Conservation (phyloP, 92 coral and sea anemone genomes). For the Anthopleura xanthogrammica region DNA sequence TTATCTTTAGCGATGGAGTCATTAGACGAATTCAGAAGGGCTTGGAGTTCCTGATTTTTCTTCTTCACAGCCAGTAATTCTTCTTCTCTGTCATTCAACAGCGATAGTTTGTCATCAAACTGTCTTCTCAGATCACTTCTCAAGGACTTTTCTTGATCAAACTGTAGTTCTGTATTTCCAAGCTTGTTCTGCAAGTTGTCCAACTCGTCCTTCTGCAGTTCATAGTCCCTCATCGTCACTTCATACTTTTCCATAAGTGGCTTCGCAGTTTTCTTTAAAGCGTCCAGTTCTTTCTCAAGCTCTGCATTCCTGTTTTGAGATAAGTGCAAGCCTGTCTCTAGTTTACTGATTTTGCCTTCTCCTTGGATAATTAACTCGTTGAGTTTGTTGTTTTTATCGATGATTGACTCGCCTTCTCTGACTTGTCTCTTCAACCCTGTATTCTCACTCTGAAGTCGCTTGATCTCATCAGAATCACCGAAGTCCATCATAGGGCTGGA, state of each 20-base stretch:
- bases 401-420: slow-evolving; percentile 44
- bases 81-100: slow-evolving; percentile 58
- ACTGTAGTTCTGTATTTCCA: slow-evolving; percentile 63
- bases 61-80: slow-evolving; percentile 64
- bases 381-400: slow-evolving; percentile 56
- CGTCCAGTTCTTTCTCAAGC: slow-evolving; percentile 61
- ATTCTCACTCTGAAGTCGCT: slow-evolving; percentile 64
- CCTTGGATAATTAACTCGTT: slow-evolving; percentile 57
- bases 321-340: slow-evolving; percentile 48
- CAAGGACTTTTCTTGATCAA: slow-evolving; percentile 58
- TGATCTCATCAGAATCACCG: slow-evolving; percentile 67
- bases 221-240: slow-evolving; percentile 54
- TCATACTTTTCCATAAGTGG: slow-evolving; percentile 64
- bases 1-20: slow-evolving; percentile 69
- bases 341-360: slow-evolving; percentile 59
- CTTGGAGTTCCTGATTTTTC: slow-evolving; percentile 61
- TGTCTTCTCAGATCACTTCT: slow-evolving; percentile 58
- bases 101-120: slow-evolving; percentile 51
- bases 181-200: slow-evolving; percentile 59
- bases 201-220: slow-evolving; percentile 53
- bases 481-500: slow-evolving; percentile 71
- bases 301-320: slow-evolving; percentile 56
- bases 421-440: slow-evolving; percentile 45
- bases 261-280: slow-evolving; percentile 53
- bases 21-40: slow-evolving; percentile 58